Evolutionary conservation across 2,797 vertebrate genomes (phyloP).

Genomic region (Sarcophilus harrisii): DNA sequence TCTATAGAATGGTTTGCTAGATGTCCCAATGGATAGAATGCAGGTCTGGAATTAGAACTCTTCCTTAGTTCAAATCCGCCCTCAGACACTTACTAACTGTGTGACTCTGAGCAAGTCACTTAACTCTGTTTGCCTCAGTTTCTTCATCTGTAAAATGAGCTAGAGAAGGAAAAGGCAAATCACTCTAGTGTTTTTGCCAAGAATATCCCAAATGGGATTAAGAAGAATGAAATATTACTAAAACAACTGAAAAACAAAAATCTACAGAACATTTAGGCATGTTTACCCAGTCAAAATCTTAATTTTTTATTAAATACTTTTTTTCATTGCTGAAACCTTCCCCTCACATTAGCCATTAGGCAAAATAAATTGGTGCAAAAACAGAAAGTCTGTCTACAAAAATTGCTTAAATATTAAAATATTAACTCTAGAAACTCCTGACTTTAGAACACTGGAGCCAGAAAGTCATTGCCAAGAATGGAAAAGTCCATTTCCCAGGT

Average conservation of each 20-base stretch:
- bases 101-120: not conserved
- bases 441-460: not conserved
- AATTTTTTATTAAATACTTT: conserved; percentile 35
- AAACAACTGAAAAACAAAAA: not conserved
- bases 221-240: not conserved
- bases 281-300: conserved; percentile 38
- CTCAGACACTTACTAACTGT: not conserved
- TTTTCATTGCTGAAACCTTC: not conserved
- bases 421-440: not conserved
- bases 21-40: not conserved
- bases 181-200: not conserved
- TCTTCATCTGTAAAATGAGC: not conserved
- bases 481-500: not conserved
- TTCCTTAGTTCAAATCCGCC: not conserved
- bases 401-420: not conserved
- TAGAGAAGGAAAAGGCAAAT: not conserved
- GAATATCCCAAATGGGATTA: not conserved
- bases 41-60: not conserved
- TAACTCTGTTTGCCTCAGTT: not conserved
- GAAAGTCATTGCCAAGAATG: not conserved
- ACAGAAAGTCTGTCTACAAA: not conserved
- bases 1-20: not conserved
- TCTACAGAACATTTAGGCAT: conserved; percentile 6
- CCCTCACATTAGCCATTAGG: conserved; percentile 10
- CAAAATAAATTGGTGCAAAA: not conserved